These are phyloP conservation scores for Tubulanus polymorphus DNA, from an alignment of 2,888 invertebrate genomes.

Conservation along the genomic window DNA sequence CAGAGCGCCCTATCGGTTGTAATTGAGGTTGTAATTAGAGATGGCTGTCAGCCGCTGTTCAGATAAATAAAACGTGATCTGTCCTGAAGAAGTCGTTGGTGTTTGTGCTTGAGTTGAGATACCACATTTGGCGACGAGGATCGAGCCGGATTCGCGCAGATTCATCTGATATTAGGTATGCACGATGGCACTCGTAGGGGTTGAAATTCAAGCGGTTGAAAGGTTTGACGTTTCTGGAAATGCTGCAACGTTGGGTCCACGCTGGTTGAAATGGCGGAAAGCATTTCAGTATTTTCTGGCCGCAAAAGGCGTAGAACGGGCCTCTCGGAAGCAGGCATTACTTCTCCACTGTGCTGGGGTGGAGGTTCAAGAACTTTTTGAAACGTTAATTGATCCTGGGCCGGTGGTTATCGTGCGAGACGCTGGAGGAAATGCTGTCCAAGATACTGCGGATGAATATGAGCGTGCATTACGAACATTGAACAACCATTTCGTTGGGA, in stretches of 20 bases:
- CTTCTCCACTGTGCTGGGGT: conserved; percentile 5
- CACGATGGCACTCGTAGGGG: not conserved
- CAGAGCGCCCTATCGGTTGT: too few species aligned
- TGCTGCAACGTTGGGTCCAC: not conserved
- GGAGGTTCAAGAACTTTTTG: conserved; percentile 6
- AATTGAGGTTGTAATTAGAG: too few species aligned
- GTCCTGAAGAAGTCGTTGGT: too few species aligned
- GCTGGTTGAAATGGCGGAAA: not conserved
- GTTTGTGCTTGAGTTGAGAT: too few species aligned
- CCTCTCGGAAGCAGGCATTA: not conserved
- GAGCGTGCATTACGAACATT: conserved; percentile 8
- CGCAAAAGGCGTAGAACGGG: conserved; percentile 1
- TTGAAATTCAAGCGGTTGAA: not conserved
- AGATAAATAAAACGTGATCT: too few species aligned
- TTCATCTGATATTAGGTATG: not conserved
- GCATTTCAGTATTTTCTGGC: conserved; percentile 1
- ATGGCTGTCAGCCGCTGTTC: too few species aligned
- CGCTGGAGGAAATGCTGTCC: not conserved
- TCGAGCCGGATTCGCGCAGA: not conserved
- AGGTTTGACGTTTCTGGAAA: not conserved
- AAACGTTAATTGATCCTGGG: not conserved
- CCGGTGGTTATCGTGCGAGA: not conserved
- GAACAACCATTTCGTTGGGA: conserved; percentile 9
- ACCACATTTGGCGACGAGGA: conserved; percentile 2
- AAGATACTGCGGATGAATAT: conserved; percentile 6